Evolutionary conservation across 2,113 vertebrate genomes (phyloP).

Genomic region (Lonchura striata): DNA sequence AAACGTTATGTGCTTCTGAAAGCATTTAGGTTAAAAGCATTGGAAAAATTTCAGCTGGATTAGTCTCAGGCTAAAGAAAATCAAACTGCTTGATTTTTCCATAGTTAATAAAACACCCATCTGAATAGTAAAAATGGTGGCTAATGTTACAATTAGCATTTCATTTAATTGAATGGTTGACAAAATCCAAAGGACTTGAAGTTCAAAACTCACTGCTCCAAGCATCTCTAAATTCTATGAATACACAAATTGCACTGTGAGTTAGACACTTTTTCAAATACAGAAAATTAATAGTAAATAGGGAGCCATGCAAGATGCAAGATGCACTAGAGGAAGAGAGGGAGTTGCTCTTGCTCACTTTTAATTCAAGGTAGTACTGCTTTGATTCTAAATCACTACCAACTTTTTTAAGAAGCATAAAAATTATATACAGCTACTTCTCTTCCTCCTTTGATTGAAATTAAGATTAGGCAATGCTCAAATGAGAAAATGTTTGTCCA

Average conservation of each 20-base stretch:
- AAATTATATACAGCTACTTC: not conserved
- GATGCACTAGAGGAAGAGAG: not conserved
- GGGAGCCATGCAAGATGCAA: not conserved
- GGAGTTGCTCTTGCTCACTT: not conserved
- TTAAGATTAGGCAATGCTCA: not conserved
- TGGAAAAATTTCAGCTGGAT: not conserved
- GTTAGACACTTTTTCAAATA: fast-evolving
- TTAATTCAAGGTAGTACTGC: not conserved
- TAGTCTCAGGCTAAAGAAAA: not conserved
- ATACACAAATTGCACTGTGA: not conserved
- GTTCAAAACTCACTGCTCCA: not conserved
- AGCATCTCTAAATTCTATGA: not conserved
- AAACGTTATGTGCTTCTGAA: not conserved
- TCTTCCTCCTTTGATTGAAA: not conserved
- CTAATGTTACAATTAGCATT: not conserved
- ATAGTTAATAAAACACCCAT: not conserved
- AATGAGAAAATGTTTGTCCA: not conserved
- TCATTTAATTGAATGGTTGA: not conserved
- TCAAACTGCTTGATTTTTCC: not conserved
- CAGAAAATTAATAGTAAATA: not conserved
- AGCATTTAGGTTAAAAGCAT: not conserved
- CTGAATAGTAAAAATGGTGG: not conserved
- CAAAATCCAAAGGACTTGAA: not conserved
- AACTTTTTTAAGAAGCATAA: not conserved
- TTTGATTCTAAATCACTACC: not conserved